phyloP scores from a whole-genome alignment of 2,113 vertebrate species.

The Mionectes macconnelli region DNA sequence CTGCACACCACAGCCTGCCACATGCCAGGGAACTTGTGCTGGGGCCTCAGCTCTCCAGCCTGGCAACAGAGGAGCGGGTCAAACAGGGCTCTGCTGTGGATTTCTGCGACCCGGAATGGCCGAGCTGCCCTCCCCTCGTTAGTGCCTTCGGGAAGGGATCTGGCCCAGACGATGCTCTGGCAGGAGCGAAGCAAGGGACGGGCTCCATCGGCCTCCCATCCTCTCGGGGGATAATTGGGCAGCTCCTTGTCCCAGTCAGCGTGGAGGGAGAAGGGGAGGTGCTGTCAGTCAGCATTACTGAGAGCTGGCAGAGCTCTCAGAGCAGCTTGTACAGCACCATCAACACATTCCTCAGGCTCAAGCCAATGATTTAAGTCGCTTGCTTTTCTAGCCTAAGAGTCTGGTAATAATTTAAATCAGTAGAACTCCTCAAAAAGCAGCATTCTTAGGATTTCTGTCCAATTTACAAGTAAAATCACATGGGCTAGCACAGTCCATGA shows the following conservation, averaged over 20 bases:
- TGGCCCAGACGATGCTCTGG: neutral
- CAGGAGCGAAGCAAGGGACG: neutral
- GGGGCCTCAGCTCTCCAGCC: neutral
- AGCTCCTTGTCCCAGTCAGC: constrained; percentile 24
- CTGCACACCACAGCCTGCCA: rapidly evolving
- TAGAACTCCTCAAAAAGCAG: neutral
- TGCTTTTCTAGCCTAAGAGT: neutral
- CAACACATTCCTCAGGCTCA: constrained; percentile 31
- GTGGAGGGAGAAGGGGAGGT: neutral
- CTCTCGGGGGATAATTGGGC: constrained; percentile 33
- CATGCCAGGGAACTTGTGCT: neutral
- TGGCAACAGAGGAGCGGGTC: neutral
- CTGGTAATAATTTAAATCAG: constrained; percentile 58
- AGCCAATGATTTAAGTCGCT: neutral
- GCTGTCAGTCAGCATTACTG: constrained; percentile 59
- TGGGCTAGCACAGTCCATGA: neutral
- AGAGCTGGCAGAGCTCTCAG: constrained; percentile 35
- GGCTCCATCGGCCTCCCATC: neutral
- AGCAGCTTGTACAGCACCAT: constrained; percentile 43
- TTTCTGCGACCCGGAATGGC: neutral
- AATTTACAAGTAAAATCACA: constrained; percentile 61
- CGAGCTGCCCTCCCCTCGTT: neutral
- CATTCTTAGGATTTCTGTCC: constrained; percentile 16
- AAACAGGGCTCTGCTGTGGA: neutral
- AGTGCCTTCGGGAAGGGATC: neutral